Conservation (phyloP, 2,797 vertebrate genomes). For the Pempheris klunzingeri region DNA sequence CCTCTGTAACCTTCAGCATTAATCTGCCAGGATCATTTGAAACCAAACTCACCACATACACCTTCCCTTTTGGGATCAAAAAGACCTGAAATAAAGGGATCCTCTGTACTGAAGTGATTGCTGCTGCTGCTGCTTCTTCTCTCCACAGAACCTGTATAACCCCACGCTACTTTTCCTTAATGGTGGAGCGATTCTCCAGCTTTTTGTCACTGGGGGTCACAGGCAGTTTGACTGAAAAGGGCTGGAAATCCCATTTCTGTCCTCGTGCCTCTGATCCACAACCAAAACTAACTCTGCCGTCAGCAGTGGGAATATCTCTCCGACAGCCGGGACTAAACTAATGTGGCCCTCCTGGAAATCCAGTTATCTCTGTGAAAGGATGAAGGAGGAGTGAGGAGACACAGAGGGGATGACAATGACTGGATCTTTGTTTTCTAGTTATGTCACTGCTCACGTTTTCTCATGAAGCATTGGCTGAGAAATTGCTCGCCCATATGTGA, state of each 20-base stretch:
- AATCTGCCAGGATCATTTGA: conserved; percentile 42
- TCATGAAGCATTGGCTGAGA: background rate
- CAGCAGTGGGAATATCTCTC: conserved; percentile 67
- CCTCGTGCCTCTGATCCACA: conserved; percentile 65
- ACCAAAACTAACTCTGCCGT: conserved; percentile 77
- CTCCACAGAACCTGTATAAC: conserved; percentile 52
- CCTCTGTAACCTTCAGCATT: conserved; percentile 47
- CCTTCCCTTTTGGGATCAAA: conserved; percentile 32
- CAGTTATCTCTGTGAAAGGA: conserved; percentile 52
- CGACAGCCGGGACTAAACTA: conserved; percentile 55
- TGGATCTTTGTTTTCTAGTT: conserved; percentile 50
- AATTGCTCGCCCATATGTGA: conserved; percentile 10
- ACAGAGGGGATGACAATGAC: conserved; percentile 4
- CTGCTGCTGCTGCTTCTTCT: conserved; percentile 38
- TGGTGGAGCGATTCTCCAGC: conserved; percentile 64
- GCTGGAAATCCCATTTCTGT: conserved; percentile 75
- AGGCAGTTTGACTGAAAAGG: conserved; percentile 56
- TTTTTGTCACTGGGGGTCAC: conserved; percentile 64
- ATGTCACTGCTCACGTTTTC: conserved; percentile 40
- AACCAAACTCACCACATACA: conserved; percentile 36
- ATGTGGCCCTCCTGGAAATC: conserved; percentile 71
- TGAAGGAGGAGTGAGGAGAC: conserved; percentile 28
- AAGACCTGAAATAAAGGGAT: conserved; percentile 43
- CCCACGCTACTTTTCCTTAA: conserved; percentile 49
- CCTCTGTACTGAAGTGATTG: conserved; percentile 27